Conservation (phyloP, 2,113 vertebrate genomes). For the Amazona guildingii region DNA sequence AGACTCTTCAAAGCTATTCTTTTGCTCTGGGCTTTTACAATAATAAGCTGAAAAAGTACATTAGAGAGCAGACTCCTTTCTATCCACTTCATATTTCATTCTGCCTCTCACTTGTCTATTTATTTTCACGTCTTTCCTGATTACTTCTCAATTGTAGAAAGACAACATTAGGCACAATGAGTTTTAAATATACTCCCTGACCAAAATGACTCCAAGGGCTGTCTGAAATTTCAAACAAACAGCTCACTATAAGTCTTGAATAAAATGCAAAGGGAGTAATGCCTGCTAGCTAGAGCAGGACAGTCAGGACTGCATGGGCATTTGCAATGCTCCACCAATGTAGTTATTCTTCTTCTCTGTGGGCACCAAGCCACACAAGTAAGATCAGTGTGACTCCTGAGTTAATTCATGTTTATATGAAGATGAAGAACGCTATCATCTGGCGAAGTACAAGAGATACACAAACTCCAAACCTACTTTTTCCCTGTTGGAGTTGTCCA, state of each 20-base stretch:
- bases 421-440: neutral
- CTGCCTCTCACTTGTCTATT: conserved; percentile 64
- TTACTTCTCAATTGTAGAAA: conserved; percentile 63
- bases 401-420: neutral
- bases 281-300: neutral
- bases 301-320: neutral
- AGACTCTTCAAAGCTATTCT: conserved; percentile 62
- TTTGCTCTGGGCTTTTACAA: conserved; percentile 68
- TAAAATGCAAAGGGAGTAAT: neutral
- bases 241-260: neutral
- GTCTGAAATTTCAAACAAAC: conserved; percentile 45
- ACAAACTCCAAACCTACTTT: neutral
- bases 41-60: conserved; percentile 68
- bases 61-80: conserved; percentile 56
- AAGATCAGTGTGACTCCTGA: neutral
- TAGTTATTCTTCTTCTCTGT: neutral
- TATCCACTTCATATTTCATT: conserved; percentile 71
- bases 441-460: neutral
- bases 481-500: neutral
- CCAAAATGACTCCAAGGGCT: conserved; percentile 56
- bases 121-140: conserved; percentile 67
- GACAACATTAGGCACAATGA: conserved; percentile 61
- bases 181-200: conserved; percentile 68
- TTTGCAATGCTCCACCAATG: neutral
- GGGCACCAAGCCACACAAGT: neutral